Conservation (phyloP, 2,797 vertebrate species). For the Sitta carolinensis region DNA sequence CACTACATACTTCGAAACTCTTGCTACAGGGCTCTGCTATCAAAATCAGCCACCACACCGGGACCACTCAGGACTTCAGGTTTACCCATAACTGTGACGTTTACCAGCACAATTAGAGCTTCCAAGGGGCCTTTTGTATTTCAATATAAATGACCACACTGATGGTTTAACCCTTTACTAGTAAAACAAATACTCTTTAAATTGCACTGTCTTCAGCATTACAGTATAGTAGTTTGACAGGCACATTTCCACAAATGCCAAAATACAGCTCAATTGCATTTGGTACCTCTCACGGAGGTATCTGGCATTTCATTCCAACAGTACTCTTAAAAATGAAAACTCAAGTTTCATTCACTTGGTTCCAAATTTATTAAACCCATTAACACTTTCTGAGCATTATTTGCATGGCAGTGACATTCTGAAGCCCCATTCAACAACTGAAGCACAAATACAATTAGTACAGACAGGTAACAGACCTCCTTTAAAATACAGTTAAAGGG, state of each 20-base stretch:
- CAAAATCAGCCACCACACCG: neutral
- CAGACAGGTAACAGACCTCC: neutral
- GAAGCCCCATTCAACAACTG: neutral
- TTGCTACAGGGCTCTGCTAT: neutral
- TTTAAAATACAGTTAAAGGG: neutral
- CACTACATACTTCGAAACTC: neutral
- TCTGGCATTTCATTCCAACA: neutral
- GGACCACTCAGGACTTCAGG: fast-evolving
- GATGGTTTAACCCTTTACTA: neutral
- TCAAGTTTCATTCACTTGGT: neutral
- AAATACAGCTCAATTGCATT: neutral
- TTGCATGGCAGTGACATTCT: neutral
- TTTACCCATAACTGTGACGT: neutral
- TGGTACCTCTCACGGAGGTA: neutral
- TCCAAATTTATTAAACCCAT: neutral
- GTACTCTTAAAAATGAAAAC: neutral
- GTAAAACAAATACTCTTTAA: too few relatives aligned
- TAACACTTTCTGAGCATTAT: neutral
- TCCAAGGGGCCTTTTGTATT: neutral
- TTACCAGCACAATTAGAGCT: neutral
- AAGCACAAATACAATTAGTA: neutral
- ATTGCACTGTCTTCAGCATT: neutral
- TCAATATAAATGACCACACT: neutral
- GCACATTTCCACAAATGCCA: neutral
- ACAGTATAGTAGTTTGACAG: neutral